Conservation (phyloP, 2,113 vertebrate species). For the Hystrix brachyura region DNA sequence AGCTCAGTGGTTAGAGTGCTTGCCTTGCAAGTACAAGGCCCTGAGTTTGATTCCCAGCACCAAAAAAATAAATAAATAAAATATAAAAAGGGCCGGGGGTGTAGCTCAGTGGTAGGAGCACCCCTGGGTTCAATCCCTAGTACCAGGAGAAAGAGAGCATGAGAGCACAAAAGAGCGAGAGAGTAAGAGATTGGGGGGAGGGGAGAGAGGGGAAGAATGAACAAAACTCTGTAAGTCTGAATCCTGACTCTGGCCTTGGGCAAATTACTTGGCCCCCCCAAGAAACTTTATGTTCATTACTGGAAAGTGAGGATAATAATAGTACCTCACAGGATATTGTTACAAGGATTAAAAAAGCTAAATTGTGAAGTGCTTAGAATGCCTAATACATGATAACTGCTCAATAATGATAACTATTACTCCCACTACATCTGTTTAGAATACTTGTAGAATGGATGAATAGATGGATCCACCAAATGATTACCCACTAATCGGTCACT, state of each 20-base stretch:
- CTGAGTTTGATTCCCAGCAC: not conserved
- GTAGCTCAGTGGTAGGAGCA: not conserved
- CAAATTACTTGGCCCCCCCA: not conserved
- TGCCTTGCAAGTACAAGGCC: too few relatives aligned
- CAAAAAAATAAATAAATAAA: not conserved
- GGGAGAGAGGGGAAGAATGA: not conserved
- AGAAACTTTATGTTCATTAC: not conserved
- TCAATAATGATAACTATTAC: not conserved
- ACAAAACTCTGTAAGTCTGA: not conserved
- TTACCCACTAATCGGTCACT: conserved; percentile 6
- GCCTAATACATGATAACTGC: not conserved
- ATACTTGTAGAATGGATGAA: not conserved
- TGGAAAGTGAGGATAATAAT: not conserved
- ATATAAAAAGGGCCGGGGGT: not conserved
- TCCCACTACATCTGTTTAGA: not conserved
- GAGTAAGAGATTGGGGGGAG: not conserved
- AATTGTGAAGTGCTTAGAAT: conserved; percentile 37
- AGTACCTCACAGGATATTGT: not conserved
- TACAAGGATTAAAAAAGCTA: conserved; percentile 53
- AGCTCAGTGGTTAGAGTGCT: not conserved
- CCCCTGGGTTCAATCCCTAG: not conserved
- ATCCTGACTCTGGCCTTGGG: not conserved
- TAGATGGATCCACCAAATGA: not conserved
- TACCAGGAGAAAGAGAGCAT: not conserved
- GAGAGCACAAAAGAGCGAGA: not conserved